Evolutionary conservation across 2,797 vertebrate species (phyloP), one percentile per base, ranked within the genome.

Genomic region (Rhadinocentrus ornatus): DNA sequence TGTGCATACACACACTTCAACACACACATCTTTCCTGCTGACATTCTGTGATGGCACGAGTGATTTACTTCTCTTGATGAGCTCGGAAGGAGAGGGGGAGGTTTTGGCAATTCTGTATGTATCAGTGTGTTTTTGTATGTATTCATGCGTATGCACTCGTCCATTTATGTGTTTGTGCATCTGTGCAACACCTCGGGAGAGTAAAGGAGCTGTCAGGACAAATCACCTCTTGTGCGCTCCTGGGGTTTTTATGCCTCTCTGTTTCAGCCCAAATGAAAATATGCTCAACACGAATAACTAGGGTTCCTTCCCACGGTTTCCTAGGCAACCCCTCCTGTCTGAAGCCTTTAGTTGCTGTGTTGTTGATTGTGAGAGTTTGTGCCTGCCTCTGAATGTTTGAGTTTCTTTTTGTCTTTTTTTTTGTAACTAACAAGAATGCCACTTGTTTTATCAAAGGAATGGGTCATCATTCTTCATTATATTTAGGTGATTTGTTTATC

Each of bases 221-320:
- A 86, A 92, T 92, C 89, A 90, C 88, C 91, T 88, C 87, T 89
- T 72, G 77, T 64, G 54, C 80, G 87, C 87, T 89, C 85, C 85
- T 72, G 77, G 76, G 81, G 71, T 87, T 91, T 88, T 77, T 80
- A 86, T 87, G 82, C 80, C 83, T 90, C 82, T 90, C 89, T 80
- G 81, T 91, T 91, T 93, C 87, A 89, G 84, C 75, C 86, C 80
- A 92, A 93, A 92, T 93, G 89, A 93, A 91, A 93, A 92, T 92
- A 90, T 85, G 86, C 91, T 91, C 88, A 87, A 90, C 90, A 90
- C 89, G 91, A 93, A 93, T 91, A 93, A 90, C 89, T 75, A 89
- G 86, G 88, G 90, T 92, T 93, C 88, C 88, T 91, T 91, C 90
- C 84, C 77, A 85, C 78, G 78, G 91, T 94, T 93, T 93, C 92